phyloP scores from a whole-genome alignment of 1,140 invertebrate species.

The Caenorhabditis brenneri region DNA sequence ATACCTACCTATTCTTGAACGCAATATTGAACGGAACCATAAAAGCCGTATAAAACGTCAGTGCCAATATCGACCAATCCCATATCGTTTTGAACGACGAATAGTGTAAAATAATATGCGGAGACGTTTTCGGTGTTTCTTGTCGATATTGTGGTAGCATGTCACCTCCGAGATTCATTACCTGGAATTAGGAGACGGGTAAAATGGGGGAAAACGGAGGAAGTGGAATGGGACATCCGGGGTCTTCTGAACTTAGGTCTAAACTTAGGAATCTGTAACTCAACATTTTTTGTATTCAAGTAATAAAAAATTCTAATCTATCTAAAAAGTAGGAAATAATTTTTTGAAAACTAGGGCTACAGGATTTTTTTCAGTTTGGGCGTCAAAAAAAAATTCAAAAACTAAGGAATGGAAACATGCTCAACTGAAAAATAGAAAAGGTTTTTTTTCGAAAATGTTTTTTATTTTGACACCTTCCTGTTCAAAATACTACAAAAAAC shows the following conservation, averaged over 20 bases:
- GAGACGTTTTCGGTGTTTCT: constrained; percentile 98
- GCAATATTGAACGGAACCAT: constrained; percentile 99
- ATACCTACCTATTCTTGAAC: constrained; percentile 82
- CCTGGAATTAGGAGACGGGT: constrained; percentile 75
- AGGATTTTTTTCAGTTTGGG: too few species aligned
- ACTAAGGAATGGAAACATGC: too few species aligned
- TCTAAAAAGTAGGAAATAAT: too few species aligned
- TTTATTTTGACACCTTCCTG: too few species aligned
- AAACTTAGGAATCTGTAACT: too few species aligned
- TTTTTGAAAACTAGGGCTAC: too few species aligned
- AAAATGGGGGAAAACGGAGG: background rate
- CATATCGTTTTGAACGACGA: constrained; percentile 86
- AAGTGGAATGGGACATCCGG: background rate
- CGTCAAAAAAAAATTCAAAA: background rate
- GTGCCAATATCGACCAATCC: constrained; percentile 99
- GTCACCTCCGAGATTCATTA: constrained; percentile 94
- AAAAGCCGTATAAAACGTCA: constrained; percentile 99
- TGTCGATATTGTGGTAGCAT: constrained; percentile 98
- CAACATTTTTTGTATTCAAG: too few species aligned
- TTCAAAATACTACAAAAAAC: background rate
- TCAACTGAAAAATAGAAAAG: too few species aligned
- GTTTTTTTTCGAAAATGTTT: too few species aligned
- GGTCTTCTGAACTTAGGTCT: background rate
- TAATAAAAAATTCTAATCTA: too few species aligned
- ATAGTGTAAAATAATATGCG: constrained; percentile 95